Evolutionary conservation across 2,113 vertebrate species (phyloP).

Genomic region (Pyrgilauda ruficollis): DNA sequence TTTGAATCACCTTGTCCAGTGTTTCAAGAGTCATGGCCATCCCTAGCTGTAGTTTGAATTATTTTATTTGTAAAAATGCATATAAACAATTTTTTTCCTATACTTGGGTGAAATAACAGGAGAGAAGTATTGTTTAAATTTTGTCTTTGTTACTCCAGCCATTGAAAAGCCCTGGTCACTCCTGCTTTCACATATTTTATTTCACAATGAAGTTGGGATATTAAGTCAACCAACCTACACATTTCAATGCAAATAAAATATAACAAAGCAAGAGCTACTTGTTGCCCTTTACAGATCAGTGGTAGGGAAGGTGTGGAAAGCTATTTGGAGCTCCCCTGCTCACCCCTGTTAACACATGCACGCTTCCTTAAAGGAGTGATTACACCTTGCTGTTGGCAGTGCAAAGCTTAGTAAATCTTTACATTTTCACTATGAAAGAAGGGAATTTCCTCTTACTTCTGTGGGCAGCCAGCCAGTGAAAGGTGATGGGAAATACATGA

Average conservation of each 20-base stretch:
- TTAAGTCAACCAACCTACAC: not conserved
- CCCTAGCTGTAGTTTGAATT: not conserved
- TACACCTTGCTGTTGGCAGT: conserved; percentile 46
- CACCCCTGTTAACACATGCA: conserved; percentile 29
- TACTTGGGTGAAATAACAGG: not conserved
- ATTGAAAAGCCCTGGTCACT: not conserved
- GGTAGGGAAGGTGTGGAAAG: conserved; percentile 21
- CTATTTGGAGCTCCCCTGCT: not conserved
- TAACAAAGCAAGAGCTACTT: not conserved
- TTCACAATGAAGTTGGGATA: not conserved
- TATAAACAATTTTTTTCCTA: not conserved
- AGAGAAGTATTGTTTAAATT: not conserved
- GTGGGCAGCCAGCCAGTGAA: conserved; percentile 46
- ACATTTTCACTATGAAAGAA: conserved; percentile 33
- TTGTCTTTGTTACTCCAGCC: not conserved
- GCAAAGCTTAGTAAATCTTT: conserved; percentile 48
- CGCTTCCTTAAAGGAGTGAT: conserved; percentile 48
- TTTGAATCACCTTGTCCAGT: not conserved
- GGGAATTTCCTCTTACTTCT: conserved; percentile 51
- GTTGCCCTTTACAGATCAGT: not conserved
- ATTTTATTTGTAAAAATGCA: not conserved
- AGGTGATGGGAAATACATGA: conserved; percentile 65
- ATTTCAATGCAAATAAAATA: not conserved
- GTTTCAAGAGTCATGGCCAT: not conserved
- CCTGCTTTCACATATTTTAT: not conserved